These are phyloP conservation scores for Caenorhabditis sp. DNA, from an alignment of 2,888 invertebrate genomes.

Conservation along the genomic window DNA sequence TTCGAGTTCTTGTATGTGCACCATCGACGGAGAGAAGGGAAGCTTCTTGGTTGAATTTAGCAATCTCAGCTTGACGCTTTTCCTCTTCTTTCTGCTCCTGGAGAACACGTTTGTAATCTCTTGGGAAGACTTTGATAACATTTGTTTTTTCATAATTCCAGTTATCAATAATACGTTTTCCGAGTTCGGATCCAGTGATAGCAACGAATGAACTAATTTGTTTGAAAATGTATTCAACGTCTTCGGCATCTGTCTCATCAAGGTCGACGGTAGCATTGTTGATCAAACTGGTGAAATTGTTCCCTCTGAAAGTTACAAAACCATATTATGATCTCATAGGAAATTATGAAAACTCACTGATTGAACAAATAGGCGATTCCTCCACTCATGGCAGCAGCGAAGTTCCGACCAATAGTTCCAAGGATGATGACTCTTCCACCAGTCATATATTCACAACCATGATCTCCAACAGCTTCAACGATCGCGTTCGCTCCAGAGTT, in stretches of 20 bases:
- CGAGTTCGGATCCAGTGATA: conserved; percentile 86
- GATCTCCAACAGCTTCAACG: conserved; percentile 97
- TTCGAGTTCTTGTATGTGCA: conserved; percentile 36
- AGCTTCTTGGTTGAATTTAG: conserved; percentile 76
- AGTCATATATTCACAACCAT: conserved; percentile 99
- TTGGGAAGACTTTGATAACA: conserved; percentile 95
- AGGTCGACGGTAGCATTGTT: conserved; percentile 95
- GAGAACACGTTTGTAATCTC: conserved; percentile 91
- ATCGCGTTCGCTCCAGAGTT: conserved; percentile 96
- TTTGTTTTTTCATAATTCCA: conserved; percentile 82
- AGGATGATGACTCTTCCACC: conserved; percentile 84
- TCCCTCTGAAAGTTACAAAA: conserved; percentile 75
- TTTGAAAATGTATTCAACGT: conserved; percentile 81
- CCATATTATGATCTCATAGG: no score
- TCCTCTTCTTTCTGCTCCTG: conserved; percentile 76
- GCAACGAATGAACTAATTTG: conserved; percentile 85
- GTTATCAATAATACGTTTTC: conserved; percentile 80
- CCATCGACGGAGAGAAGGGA: conserved; percentile 28
- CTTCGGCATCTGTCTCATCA: conserved; percentile 81
- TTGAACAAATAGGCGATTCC: conserved; percentile 95
- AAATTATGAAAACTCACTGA: conserved; percentile 71
- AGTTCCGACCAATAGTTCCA: conserved; percentile 93
- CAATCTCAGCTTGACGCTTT: conserved; percentile 73
- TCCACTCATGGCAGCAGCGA: conserved; percentile 98
- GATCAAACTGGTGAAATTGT: conserved; percentile 75